A percentile compares a stretch with the other conserved stretches of the same genome.
Evolutionary conservation across 2,797 vertebrate species (phyloP).

Genomic region (Argya squamiceps): DNA sequence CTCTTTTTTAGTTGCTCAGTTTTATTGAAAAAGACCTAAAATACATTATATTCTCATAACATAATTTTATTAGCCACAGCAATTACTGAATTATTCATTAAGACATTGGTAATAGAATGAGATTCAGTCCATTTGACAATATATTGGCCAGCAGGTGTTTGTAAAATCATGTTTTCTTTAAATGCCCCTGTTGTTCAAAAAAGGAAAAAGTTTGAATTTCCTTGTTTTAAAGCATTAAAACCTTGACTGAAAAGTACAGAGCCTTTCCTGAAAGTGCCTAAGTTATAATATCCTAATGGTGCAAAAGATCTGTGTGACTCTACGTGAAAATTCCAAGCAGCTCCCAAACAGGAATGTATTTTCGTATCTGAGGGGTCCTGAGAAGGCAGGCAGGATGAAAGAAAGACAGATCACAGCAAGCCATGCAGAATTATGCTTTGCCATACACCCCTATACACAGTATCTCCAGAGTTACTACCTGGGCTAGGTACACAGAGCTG

Average conservation of each 20-base stretch:
- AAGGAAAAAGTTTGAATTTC: neutral
- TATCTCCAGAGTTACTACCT: neutral
- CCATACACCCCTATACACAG: fast-evolving
- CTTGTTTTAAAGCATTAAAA: neutral
- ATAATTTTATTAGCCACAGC: neutral
- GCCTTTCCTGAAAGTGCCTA: neutral
- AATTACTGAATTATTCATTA: slow-evolving; percentile 23
- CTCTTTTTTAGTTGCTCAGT: neutral
- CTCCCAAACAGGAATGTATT: neutral
- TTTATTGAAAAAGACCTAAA: neutral
- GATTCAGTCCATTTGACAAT: neutral
- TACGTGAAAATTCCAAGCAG: neutral
- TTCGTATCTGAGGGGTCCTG: neutral
- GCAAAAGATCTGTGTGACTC: neutral
- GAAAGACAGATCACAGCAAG: neutral
- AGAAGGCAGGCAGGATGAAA: neutral
- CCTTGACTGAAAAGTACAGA: neutral
- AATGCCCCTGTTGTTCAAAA: neutral
- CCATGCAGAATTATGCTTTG: neutral
- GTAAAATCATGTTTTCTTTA: neutral
- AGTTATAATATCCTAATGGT: neutral
- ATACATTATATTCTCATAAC: neutral
- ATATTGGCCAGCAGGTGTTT: neutral
- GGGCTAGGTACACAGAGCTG: neutral
- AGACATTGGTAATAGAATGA: neutral